Evolutionary conservation across 2,888 invertebrate species (phyloP), one percentile per base, ranked within the genome.

Genomic region (Fragum fragum): DNA sequence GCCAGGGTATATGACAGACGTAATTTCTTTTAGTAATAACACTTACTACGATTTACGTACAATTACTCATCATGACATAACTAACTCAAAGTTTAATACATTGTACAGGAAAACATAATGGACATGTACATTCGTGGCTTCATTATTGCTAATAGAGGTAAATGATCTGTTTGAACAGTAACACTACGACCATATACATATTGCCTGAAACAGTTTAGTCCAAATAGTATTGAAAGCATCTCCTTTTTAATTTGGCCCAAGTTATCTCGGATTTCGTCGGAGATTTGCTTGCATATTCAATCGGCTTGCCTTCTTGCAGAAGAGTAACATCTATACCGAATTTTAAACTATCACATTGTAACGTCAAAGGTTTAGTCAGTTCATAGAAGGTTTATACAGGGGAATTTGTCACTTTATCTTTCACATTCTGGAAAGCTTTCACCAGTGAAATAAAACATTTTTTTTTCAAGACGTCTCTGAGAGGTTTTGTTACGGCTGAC

Each of bases 201-300:
- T 18, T 80, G 68, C 59, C 86, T 76, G 59, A 87, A 90, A 26
- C 78, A 85, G 61, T 81, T 76, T 1, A 80, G 52, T 1, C 78
- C 78, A 32, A 82, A 88, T 11, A 84, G 81, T 14, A 91, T 71
- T 1, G 86, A 76, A 0, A 88, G 70, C 9, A 81, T 42, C 57
- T 89, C 91, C 47, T 88, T 87, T 73, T 91, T 88, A 14, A 89
- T 88, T 52, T 89, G 86, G 9, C 87, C 86, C 55, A 87, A 89
- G 7, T 71, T 42, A 72, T 73, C 42, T 89, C 86, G 6, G 82
- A 77, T 42, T 68, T 71, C 2, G 82, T 87, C 23, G 86, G 71
- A 11, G 88, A 70, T 32, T 85, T 59, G 9, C 79, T 74, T 1
- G 84, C 86, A 79, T 84, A 86, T 2, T 86, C 86, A 2, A 90